phyloP scores from a whole-genome alignment of 2,797 vertebrate species.

The Oryzias sinensis region DNA sequence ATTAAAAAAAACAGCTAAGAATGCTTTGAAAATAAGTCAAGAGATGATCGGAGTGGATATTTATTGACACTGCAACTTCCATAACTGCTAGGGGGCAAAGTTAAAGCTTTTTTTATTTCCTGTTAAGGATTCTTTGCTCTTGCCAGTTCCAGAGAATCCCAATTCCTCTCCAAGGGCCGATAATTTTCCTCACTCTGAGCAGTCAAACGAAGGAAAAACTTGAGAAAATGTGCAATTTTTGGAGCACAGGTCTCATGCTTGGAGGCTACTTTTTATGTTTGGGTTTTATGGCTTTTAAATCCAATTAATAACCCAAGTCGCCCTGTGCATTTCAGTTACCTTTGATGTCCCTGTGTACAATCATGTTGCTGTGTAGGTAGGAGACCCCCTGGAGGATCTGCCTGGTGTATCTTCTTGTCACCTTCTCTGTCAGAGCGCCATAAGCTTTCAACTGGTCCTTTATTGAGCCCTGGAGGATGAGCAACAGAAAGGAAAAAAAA shows the following conservation, averaged over 20 bases:
- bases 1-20: too few relatives aligned
- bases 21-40: too few relatives aligned
- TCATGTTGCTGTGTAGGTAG: slow-evolving; percentile 95
- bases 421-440: slow-evolving; percentile 90
- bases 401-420: slow-evolving; percentile 87
- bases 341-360: slow-evolving; percentile 94
- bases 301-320: slow-evolving; percentile 33
- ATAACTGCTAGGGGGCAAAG: slow-evolving; percentile 53
- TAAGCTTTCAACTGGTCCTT: slow-evolving; percentile 89
- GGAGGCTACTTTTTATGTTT: too few relatives aligned
- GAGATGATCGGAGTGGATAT: too few relatives aligned
- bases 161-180: slow-evolving; percentile 52
- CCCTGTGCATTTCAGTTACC: slow-evolving; percentile 69
- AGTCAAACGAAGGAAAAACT: not conserved
- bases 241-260: not conserved
- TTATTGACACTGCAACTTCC: slow-evolving; percentile 40
- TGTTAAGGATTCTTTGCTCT: slow-evolving; percentile 60
- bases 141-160: slow-evolving; percentile 42
- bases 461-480: slow-evolving; percentile 74
- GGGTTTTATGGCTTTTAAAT: slow-evolving; percentile 12
- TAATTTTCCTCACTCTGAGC: slow-evolving; percentile 48
- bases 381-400: slow-evolving; percentile 92
- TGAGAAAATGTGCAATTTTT: not conserved
- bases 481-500: not conserved
- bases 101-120: slow-evolving; percentile 60